Base-by-base conservation (phyloP, 2,797 vertebrate genomes). In the Sylvilagus floridanus region DNA sequence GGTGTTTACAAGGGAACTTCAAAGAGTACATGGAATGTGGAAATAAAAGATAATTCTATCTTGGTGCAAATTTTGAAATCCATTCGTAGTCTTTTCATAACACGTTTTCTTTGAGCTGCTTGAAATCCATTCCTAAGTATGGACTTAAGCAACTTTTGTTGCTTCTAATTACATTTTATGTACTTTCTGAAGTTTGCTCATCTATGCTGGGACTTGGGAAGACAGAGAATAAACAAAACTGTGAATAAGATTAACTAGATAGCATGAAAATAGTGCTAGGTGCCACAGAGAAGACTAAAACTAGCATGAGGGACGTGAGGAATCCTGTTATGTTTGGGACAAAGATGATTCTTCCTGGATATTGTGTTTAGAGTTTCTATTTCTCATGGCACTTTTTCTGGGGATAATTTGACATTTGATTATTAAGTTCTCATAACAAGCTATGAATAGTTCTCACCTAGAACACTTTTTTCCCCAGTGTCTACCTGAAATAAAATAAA, bases 401-500 rank as follows among this genome's bases (percentile, higher is more conserved):
- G 26, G 37, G 22, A 4, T 16, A 93, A 69, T 86, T 62, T 95
- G 63, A 71, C 62, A 63, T 87, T 84, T 94, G 72, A 84, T 28
- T 9, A 4, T 62, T 88, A 35, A 60, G 57, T 88, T 19, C 54
- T 88, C 13, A n/a, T 88, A 17, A 88, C 1, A 63, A 75, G 17
- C 50, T 90, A 47, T 63, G 19, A 84, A 87, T n/a, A 77, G 21
- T 65, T 92, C 37, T 37, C 12, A 84, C 3, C 7, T n/a, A 75
- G 35, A 60, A 50, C 13, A 54, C 60, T 72, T 78, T 17, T 47
- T 30, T 10, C 6, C 4, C 28, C 3, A 17, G 37, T 54, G 24
- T 91, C 32, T 89, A 87, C 68, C 66, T 91, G 14, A n/a, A 88
- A 71, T 83, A 81, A 71, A 83, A 47, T 84, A 73, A 78, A 26